phyloP scores from a whole-genome alignment of 2,113 vertebrate species.

The Scatophagus argus region DNA sequence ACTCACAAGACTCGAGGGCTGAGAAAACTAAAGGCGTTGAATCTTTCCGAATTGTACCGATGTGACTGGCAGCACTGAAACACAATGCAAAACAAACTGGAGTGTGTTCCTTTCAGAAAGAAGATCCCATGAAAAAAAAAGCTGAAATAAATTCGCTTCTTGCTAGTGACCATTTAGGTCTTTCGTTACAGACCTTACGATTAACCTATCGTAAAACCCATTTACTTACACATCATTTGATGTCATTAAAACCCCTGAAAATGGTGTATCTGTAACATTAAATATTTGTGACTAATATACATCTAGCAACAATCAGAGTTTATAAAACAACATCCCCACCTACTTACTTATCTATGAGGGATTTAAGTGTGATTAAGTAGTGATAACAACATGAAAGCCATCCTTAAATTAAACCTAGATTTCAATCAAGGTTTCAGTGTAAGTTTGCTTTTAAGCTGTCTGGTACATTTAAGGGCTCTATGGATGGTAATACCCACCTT shows the following conservation, averaged over 20 bases:
- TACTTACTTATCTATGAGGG: neutral
- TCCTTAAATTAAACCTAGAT: neutral
- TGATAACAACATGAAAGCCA: neutral
- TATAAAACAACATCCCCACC: neutral
- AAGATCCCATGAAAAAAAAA: neutral
- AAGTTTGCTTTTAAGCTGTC: neutral
- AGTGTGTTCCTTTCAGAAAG: neutral
- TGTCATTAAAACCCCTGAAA: neutral
- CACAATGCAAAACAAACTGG: neutral
- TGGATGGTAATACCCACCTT: neutral
- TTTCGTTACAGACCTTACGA: neutral
- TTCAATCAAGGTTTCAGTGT: neutral
- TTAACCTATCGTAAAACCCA: neutral
- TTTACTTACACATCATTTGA: neutral
- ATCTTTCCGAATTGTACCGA: slow-evolving; percentile 3
- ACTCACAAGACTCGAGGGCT: slow-evolving; percentile 42
- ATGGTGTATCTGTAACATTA: neutral
- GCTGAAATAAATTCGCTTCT: neutral
- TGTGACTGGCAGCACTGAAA: neutral
- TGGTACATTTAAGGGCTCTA: neutral
- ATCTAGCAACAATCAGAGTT: neutral
- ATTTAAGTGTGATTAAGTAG: neutral
- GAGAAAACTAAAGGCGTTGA: slow-evolving; percentile 22
- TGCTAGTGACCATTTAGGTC: no score
- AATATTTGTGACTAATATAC: neutral